Evolutionary conservation across 2,113 vertebrate genomes (phyloP), one percentile per base, ranked within the genome.

Genomic region (Erythrocercus mccallii): DNA sequence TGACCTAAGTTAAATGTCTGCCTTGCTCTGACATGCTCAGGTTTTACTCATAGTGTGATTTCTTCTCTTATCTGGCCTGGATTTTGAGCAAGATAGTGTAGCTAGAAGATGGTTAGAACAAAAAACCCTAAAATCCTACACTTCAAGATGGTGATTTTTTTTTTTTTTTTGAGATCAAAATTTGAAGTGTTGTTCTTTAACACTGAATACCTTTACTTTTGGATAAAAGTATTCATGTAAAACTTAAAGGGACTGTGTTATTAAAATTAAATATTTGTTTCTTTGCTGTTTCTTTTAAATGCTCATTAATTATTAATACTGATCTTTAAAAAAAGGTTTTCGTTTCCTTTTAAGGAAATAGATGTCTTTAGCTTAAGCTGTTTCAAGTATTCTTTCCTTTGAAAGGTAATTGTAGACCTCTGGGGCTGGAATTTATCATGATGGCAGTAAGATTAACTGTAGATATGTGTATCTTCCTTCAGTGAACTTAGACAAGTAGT

Each of bases 151-250:
- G 44, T 20, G 19, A 20, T 20, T 44, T 44, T 45, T 45, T 22
- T 53, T 30, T 4, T 19, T 31, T 54, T 5, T 24, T 62, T 47
- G 0, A 5, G 6, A 15, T 38, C 3, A n/a, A 7, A 38, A 25
- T 5, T 51, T 40, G 5, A 57, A 30, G 30, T 35, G 8, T 12
- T 61, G 10, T 4, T 53, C 44, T 60, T 51, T 35, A 50, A 17
- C 4, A 12, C 27, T 60, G 27, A 12, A 12, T 53, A 6, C 19
- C 15, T 88, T 83, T 65, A 47, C 15, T 60, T 91, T 21, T n/a
- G 31, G 17, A 12, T 56, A 15, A 73, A 80, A 61, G 12, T 11
- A 51, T 6, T 62, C 1, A 6, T 12, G 9, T 54, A 19, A 62
- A 81, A 54, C 11, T 76, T 42, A 48, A 58, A 86, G 37, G 19